Evolutionary conservation across 2,888 invertebrate species (phyloP), one percentile per base, ranked within the genome.

Genomic region (Drosophila rubida): DNA sequence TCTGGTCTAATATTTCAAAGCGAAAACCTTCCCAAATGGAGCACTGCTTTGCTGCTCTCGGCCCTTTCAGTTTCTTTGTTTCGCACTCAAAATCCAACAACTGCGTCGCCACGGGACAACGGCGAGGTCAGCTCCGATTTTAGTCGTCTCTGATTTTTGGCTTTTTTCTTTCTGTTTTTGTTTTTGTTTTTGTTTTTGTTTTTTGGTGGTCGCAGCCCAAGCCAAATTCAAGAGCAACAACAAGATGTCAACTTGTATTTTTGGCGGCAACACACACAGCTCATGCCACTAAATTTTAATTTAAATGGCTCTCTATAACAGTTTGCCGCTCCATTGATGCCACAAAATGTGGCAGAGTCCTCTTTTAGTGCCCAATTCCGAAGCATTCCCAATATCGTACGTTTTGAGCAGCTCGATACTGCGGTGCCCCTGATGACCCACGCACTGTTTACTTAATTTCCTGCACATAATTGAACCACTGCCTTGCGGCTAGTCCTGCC

Each of bases 11-110:
- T 84, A 87, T 78, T 78, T 80, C 80, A 76, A 66, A 71, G 68
- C 60, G 48, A 77, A 78, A 50, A 46, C 65, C 61, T 70, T 70
- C 70, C 63, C 66, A 78, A 82, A 78, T 67, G 68, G 69, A 78
- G 63, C 79, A 67, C 60, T 54, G 53, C 49, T 55, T 73, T 64
- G 59, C 54, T 46, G 42, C 54, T 78, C 67, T 78, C 67, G 57
- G 45, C 49, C 87, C 82, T 80, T 82, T 87, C 78, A 45, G 76
- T 80, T 83, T 78, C 87, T 87, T 83, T 87, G 87, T 87, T 87
- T 84, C 37, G 19, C 25, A 45, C 14, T 11, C 48, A 41, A 50
- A 49, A 44, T 8, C 25, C 51, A 11, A 44, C 42, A 27, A 8
- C 14, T 49, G 30, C 39, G 4, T 25, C 22, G 30, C 49, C 32